Conservation (phyloP, 2,113 vertebrate genomes). For the Gnathonemus longibarbis region DNA sequence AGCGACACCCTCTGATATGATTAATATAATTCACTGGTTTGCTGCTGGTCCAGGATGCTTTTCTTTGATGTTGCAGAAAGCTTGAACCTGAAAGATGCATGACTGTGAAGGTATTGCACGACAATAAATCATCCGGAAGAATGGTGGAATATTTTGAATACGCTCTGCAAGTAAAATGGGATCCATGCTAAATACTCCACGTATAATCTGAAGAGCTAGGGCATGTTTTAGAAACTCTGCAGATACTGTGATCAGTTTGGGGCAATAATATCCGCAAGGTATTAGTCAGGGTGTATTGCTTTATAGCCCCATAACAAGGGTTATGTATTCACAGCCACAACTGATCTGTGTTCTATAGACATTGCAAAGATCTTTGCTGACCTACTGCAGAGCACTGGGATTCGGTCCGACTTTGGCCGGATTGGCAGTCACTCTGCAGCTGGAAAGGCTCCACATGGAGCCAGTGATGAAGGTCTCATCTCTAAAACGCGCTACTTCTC, state of each 20-base stretch:
- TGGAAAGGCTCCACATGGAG: background rate
- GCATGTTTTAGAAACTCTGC: background rate
- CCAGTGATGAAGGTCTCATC: background rate
- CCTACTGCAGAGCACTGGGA: background rate
- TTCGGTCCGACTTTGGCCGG: background rate
- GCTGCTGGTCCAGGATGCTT: background rate
- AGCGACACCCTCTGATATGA: background rate
- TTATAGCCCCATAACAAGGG: background rate
- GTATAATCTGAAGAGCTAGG: background rate
- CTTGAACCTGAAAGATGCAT: background rate
- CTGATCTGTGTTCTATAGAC: background rate
- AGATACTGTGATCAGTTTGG: background rate
- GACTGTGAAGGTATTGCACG: background rate
- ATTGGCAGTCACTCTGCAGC: background rate
- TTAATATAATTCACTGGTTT: background rate
- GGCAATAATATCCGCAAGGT: background rate
- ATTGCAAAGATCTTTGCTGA: background rate
- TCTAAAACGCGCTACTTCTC: background rate
- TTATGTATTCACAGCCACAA: background rate
- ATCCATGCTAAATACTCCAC: background rate
- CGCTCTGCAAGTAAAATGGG: background rate
- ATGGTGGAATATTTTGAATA: background rate
- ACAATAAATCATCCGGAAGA: background rate
- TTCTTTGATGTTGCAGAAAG: conserved; percentile 6
- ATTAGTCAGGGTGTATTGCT: background rate